These are phyloP conservation scores for Drosophila chauvacae DNA, from an alignment of 1,140 invertebrate genomes.

Conservation along the genomic window DNA sequence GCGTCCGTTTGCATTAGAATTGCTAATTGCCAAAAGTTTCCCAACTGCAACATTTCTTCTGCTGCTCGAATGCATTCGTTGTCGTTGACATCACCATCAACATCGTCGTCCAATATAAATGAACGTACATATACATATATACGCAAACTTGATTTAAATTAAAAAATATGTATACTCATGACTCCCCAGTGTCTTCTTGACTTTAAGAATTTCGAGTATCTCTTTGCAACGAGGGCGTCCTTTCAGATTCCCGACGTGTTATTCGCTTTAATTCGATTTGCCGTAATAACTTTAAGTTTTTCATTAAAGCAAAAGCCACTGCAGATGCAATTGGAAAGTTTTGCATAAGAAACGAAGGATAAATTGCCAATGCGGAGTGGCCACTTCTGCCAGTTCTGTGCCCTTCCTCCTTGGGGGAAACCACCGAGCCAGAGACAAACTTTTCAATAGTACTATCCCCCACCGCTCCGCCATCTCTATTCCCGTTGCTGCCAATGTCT, in stretches of 20 bases:
- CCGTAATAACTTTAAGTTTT: conserved; percentile 47
- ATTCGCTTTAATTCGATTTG: conserved; percentile 49
- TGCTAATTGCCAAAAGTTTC: conserved; percentile 78
- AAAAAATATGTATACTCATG: conserved; percentile 23
- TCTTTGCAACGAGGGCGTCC: not conserved
- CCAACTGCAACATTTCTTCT: conserved; percentile 69
- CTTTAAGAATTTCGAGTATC: conserved; percentile 14
- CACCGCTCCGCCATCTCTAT: conserved; percentile 3
- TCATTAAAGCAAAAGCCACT: conserved; percentile 49
- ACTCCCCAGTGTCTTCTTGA: conserved; percentile 35
- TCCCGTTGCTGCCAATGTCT: conserved; percentile 52
- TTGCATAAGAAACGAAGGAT: conserved; percentile 57
- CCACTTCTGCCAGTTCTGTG: conserved; percentile 10
- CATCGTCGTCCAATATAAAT: conserved; percentile 36
- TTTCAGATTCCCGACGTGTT: conserved; percentile 10
- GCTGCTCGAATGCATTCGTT: conserved; percentile 59
- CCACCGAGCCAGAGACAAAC: conserved; percentile 60
- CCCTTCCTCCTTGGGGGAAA: conserved; percentile 22
- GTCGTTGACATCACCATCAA: conserved; percentile 56
- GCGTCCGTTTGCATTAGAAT: conserved; percentile 70
- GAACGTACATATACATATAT: not conserved
- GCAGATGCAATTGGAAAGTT: conserved; percentile 62
- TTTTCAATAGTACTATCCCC: conserved; percentile 63
- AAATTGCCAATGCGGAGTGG: conserved; percentile 60
- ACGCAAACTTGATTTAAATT: conserved; percentile 14